Base-by-base conservation (phyloP, 2,888 invertebrate genomes). In the Chrysolina americana region DNA sequence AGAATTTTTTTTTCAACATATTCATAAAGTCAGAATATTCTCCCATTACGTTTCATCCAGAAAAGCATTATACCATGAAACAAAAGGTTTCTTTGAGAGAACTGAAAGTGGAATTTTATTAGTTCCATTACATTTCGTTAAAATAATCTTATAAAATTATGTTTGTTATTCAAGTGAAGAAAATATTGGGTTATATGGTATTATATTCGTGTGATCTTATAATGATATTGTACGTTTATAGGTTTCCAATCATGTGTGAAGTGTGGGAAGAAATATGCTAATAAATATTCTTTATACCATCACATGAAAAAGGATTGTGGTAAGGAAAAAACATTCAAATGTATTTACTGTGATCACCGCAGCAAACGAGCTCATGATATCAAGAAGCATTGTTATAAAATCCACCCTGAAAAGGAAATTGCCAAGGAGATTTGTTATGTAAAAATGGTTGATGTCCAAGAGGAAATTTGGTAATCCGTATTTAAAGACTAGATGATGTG, bases 261-360 rank as follows among this genome's bases (percentile, higher is more conserved):
- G 13, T 53, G 53, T 23, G 53, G 53, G 15, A 53, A 19, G 11
- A 19, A 21, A 53, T 53, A 53, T 21, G 5, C 19, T 6, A 21
- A 53, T 53, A 53, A 13, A 21, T 2, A 6, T 53, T 53, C 53
- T 13, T 21, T 53, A 1, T 53, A 53, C 21, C 11, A 11, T 21
- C 53, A 53, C 21, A 9, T 19, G 21, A 21, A 11, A 13, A 19
- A 19, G 41, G 82, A 82, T 66, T 82, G 82, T 44, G 79, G 79
- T 13, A 79, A 78, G 68, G 71, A 73, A 41, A 69, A 69, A 48
- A 53, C 36, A 4, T 78, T 74, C 56, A 44, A 44, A 10, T 81
- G 81, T 21, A 15, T 13, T 0, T 70, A 47, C 53, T 80, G 80
- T 66, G 56, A 44, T 9, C 64, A 44, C 6, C 50, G 50, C 10